Conservation (phyloP, 2,888 invertebrate species). For the Luperina nickerlii region DNA sequence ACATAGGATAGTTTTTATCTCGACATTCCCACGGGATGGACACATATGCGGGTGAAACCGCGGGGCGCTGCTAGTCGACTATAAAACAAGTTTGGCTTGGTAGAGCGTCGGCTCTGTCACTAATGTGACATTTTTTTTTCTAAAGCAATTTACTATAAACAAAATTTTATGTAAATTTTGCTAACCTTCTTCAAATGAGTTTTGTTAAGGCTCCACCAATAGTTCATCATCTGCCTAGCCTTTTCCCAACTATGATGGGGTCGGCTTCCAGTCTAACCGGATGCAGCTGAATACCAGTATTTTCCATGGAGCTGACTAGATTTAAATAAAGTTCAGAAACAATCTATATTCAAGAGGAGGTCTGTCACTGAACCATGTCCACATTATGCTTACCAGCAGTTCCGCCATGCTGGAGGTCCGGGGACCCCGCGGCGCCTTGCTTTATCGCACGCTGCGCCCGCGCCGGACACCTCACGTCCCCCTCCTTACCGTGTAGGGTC, state of each 20-base stretch:
- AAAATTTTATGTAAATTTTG: neutral
- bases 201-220: neutral
- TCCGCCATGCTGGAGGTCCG: conserved; percentile 85
- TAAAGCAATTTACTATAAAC: neutral
- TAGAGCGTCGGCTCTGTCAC: neutral
- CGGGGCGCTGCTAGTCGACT: no score
- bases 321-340: neutral
- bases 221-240: no score
- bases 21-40: no score
- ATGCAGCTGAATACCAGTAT: no score
- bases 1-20: no score
- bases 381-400: conserved; percentile 61
- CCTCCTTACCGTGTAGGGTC: conserved; percentile 74
- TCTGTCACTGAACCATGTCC: conserved; percentile 68
- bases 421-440: conserved; percentile 88
- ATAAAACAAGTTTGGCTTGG: neutral
- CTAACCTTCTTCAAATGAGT: neutral
- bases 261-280: no score
- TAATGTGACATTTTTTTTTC: neutral
- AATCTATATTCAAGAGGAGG: neutral
- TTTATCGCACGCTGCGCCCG: conserved; percentile 89
- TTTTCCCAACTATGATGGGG: no score
- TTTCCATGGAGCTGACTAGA: neutral
- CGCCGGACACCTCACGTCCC: conserved; percentile 85
- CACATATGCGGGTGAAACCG: no score